Conservation (phyloP, 2,888 invertebrate genomes). For the Leucophenga montana region DNA sequence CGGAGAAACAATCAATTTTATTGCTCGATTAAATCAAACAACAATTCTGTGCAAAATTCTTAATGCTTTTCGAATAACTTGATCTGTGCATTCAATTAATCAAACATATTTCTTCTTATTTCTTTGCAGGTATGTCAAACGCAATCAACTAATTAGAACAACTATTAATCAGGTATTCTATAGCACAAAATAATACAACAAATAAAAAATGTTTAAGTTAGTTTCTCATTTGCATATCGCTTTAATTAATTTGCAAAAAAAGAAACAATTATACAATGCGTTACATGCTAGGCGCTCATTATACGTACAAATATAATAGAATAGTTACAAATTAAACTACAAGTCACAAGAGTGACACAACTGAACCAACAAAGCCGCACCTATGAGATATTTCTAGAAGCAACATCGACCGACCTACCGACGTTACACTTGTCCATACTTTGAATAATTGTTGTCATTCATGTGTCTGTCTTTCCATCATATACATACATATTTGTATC, state of each 20-base stretch:
- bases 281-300: neutral
- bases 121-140: conserved; percentile 16
- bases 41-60: too few species aligned
- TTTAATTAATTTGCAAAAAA: conserved; percentile 25
- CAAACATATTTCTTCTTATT: too few species aligned
- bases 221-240: conserved; percentile 19
- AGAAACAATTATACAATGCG: conserved; percentile 17
- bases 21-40: too few species aligned
- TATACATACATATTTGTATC: conserved; percentile 4
- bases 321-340: too few species aligned
- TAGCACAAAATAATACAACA: neutral
- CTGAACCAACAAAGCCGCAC: too few species aligned
- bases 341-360: too few species aligned
- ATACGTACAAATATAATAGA: neutral
- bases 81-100: neutral
- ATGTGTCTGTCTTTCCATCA: neutral
- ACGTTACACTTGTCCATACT: conserved; percentile 57
- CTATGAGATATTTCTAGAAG: too few species aligned
- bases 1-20: too few species aligned
- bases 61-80: too few species aligned
- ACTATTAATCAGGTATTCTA: neutral
- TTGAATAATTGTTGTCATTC: conserved; percentile 10
- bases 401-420: neutral
- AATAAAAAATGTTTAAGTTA: conserved; percentile 12
- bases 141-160: conserved; percentile 19